Percentiles rank a stretch among this genome's conserved stretches.
phyloP scores from a whole-genome alignment of 2,888 invertebrate genomes.

The Philopedon plagiatum region DNA sequence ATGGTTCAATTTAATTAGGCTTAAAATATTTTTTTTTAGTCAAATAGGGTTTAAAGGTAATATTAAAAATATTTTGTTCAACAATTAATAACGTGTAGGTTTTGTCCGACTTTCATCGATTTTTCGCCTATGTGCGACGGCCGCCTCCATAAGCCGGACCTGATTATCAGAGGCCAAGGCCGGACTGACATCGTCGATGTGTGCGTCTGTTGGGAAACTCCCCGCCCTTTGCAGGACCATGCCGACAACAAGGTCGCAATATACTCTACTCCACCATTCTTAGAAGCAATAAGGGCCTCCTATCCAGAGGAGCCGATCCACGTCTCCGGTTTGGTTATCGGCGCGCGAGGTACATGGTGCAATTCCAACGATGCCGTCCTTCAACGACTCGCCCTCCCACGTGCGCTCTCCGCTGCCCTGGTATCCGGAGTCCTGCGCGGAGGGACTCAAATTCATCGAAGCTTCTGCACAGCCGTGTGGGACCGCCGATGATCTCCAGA shows the following conservation, averaged over 20 bases:
- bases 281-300: neutral
- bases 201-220: slow-evolving; percentile 37
- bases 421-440: slow-evolving; percentile 20
- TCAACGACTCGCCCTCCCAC: neutral
- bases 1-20: too few relatives aligned
- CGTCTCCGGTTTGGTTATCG: slow-evolving; percentile 22
- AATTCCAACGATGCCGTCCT: slow-evolving; percentile 5
- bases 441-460: slow-evolving; percentile 7
- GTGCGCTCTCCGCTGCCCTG: neutral
- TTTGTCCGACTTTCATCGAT: too few relatives aligned
- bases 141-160: slow-evolving; percentile 15
- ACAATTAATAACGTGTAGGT: too few relatives aligned
- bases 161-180: neutral
- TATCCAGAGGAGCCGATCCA: slow-evolving; percentile 8
- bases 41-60: too few relatives aligned
- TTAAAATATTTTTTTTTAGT: too few relatives aligned
- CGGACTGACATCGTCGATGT: slow-evolving; percentile 22
- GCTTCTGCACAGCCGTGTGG: neutral
- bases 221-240: neutral
- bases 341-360: slow-evolving; percentile 43
- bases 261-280: slow-evolving; percentile 19
- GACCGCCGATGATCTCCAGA: too few relatives aligned
- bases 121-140: too few relatives aligned
- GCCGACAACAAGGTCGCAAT: slow-evolving; percentile 24
- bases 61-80: too few relatives aligned